Evolutionary conservation across 2,888 invertebrate species (phyloP).

Genomic region (Parasteatoda lunata): DNA sequence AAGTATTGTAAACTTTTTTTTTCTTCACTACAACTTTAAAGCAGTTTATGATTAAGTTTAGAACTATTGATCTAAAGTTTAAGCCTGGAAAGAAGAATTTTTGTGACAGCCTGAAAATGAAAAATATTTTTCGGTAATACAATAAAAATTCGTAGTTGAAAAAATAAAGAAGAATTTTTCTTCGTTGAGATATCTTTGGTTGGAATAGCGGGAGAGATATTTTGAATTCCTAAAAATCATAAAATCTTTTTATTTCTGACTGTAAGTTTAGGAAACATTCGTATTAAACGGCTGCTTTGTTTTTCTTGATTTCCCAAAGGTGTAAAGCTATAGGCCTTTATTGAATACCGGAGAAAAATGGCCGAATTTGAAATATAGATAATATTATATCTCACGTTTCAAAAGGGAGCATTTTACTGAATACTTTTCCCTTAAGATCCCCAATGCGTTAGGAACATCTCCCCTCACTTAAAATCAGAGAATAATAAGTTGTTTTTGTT

Average conservation of each 20-base stretch:
- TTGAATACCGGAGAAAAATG: constrained; percentile 1
- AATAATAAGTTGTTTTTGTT: too few relatives aligned
- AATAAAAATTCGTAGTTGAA: constrained; percentile 22
- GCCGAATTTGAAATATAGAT: neutral
- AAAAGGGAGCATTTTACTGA: too few relatives aligned
- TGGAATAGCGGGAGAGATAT: constrained; percentile 19
- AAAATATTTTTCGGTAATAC: constrained; percentile 1
- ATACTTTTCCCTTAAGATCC: too few relatives aligned
- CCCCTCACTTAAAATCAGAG: too few relatives aligned
- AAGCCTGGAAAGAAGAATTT: neutral
- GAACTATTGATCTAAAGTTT: neutral
- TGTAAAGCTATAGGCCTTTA: neutral
- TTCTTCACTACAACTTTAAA: neutral
- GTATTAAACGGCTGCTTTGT: constrained; percentile 35
- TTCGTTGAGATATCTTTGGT: too few relatives aligned
- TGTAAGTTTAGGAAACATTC: constrained; percentile 1
- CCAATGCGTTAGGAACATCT: too few relatives aligned
- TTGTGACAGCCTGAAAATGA: too few relatives aligned
- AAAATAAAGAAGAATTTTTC: constrained; percentile 24
- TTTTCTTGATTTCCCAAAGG: neutral
- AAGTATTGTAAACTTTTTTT: too few relatives aligned
- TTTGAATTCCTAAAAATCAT: constrained; percentile 41
- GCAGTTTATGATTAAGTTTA: constrained; percentile 5
- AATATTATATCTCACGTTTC: neutral
- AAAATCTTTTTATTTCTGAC: constrained; percentile 31